Evolutionary conservation across 1,140 invertebrate species (phyloP).

Genomic region (Leucophenga varia): DNA sequence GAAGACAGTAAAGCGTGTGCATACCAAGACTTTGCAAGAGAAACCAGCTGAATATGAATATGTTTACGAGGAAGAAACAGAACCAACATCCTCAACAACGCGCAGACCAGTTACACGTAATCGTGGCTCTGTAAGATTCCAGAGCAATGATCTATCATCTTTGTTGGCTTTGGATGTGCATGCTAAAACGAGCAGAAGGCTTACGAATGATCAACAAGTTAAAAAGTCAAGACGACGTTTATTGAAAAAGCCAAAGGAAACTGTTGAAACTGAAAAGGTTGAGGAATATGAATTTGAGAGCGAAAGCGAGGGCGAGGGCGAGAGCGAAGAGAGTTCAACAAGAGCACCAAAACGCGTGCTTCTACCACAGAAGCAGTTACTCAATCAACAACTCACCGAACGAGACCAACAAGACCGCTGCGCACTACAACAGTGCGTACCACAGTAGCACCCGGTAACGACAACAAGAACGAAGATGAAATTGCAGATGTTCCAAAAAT

Average conservation of each 20-base stretch:
- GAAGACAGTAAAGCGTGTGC: slow-evolving; percentile 36
- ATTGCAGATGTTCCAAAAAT: background rate
- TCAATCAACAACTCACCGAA: slow-evolving; percentile 7
- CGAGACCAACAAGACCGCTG: slow-evolving; percentile 20
- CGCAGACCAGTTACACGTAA: slow-evolving; percentile 29
- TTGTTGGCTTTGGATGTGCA: slow-evolving; percentile 40
- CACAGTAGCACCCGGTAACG: background rate
- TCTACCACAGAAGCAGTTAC: slow-evolving; percentile 4
- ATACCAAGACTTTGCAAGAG: slow-evolving; percentile 37
- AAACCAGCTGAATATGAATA: slow-evolving; percentile 43
- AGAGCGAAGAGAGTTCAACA: background rate
- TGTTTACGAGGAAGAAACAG: slow-evolving; percentile 28
- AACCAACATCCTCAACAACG: slow-evolving; percentile 22
- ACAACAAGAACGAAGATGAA: background rate
- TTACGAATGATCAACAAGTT: slow-evolving; percentile 9
- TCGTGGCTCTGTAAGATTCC: slow-evolving; percentile 38
- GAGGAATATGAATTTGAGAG: slow-evolving; percentile 32
- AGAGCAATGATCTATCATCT: slow-evolving; percentile 45
- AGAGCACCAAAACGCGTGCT: slow-evolving; percentile 2
- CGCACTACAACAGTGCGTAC: slow-evolving; percentile 5
- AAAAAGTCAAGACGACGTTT: slow-evolving; percentile 31
- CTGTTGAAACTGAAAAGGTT: slow-evolving; percentile 34
- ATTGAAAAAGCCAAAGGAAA: slow-evolving; percentile 37
- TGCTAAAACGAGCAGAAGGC: slow-evolving; percentile 13
- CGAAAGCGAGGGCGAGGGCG: slow-evolving; percentile 8